Base-by-base conservation (phyloP, 2,888 invertebrate species). In the Pycnomerus fuliginosus region DNA sequence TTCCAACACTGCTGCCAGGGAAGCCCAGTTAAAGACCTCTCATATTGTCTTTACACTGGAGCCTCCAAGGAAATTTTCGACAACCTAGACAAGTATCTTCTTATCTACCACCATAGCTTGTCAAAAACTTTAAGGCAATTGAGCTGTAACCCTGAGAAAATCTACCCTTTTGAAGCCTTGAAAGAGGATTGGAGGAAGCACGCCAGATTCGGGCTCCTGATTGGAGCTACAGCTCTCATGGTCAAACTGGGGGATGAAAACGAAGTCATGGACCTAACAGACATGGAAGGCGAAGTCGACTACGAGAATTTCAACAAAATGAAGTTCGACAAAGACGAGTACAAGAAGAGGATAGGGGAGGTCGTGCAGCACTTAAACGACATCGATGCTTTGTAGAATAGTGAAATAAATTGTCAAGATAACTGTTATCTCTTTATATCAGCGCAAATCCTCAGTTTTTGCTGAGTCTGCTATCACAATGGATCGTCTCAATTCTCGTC, bases 31-130 rank as follows among this genome's bases (percentile, higher is more conserved):
- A 43, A 53, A 14, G 72, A 71, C 42, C 36, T 72, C 23, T 50
- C 63, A 2, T 69, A 70, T 43, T 58, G 62, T 44, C 49, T 71
- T 8, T 69, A 64, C 39, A 61, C 62, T 2, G 64, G 64, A 20
- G 57, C 61, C 4, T 47, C 57, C 2, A 60, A 60, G 28, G 53
- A 60, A 7, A 44, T 61, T 10, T 55, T 69, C 3, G 43, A 58
- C 22, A 49, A 65, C 16, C 57, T 60, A 3, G 58, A 70, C 14
- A 31, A 60, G 11, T 56, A 63, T 15, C 41, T 70, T 2, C 39
- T 55, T 16, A 49, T 61, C 14, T 72, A 72, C 45, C 52, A 70
- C 45, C 44, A 62, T 12, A 59, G 61, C 3, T 48, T 71, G 10
- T 53, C 53, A 1, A 42, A 45, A 2, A 52, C 50, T 32, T 45